A percentile compares a stretch with the other conserved stretches of the same genome.
Conservation (phyloP, 2,113 vertebrate genomes). For the Panurus biarmicus region DNA sequence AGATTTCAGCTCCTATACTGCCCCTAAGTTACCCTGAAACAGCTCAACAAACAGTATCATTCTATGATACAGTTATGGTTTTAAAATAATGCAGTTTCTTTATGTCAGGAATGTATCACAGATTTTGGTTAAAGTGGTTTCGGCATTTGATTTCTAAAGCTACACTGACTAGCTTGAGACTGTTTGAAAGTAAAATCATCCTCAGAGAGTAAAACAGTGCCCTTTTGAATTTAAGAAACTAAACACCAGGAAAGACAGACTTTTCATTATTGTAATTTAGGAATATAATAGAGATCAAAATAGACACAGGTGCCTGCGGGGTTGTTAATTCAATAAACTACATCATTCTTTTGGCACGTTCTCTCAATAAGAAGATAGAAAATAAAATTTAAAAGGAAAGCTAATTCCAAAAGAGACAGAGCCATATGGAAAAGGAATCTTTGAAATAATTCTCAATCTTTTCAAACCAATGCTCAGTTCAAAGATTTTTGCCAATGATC, state of each 20-base stretch:
- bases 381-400: not conserved
- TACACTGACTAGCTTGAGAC: not conserved
- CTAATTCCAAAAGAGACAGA: not conserved
- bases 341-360: not conserved
- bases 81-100: not conserved
- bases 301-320: not conserved
- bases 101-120: not conserved
- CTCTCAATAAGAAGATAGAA: not conserved
- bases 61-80: not conserved
- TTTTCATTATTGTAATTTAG: not conserved
- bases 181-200: not conserved
- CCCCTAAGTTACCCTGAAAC: not conserved
- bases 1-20: not conserved
- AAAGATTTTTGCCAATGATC: not conserved
- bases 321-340: not conserved
- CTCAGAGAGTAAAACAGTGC: not conserved
- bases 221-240: not conserved
- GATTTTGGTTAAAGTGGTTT: not conserved
- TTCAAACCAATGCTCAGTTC: not conserved
- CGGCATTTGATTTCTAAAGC: slow-evolving; percentile 7
- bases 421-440: not conserved
- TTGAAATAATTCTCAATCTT: not conserved
- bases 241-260: not conserved
- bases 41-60: not conserved
- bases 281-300: not conserved